Conservation (phyloP, 2,113 vertebrate species). For the Notarius lentiginosus region DNA sequence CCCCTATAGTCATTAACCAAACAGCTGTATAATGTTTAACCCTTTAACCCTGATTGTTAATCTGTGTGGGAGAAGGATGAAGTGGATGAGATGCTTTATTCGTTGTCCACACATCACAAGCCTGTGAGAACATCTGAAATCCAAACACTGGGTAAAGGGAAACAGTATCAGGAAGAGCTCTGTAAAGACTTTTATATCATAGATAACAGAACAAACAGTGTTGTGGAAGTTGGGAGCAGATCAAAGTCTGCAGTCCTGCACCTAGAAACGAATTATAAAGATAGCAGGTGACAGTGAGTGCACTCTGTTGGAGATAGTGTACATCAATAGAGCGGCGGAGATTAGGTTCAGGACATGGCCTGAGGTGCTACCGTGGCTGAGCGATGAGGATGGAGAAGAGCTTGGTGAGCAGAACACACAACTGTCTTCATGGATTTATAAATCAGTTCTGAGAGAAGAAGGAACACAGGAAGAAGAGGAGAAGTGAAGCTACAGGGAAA, state of each 20-base stretch:
- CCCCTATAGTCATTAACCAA: neutral
- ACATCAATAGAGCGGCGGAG: constrained; percentile 16
- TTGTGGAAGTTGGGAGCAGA: constrained; percentile 5
- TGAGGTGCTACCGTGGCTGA: neutral
- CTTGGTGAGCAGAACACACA: neutral
- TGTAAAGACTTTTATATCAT: neutral
- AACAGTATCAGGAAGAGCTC: neutral
- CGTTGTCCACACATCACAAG: neutral
- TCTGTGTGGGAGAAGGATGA: neutral
- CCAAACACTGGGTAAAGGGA: neutral
- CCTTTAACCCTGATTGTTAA: neutral
- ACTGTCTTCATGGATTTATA: neutral
- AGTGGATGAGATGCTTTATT: neutral
- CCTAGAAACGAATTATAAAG: constrained; percentile 15
- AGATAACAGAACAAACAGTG: constrained; percentile 21
- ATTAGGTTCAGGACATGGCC: constrained; percentile 31
- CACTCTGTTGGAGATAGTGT: constrained; percentile 23
- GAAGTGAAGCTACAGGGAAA: neutral
- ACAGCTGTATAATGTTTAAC: too few relatives aligned
- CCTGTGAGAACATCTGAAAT: neutral
- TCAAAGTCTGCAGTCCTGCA: constrained; percentile 9
- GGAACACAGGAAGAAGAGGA: neutral
- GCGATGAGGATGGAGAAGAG: neutral
- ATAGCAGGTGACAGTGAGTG: constrained; percentile 23
- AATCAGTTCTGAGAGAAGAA: constrained; percentile 4